These are phyloP conservation scores for Polydrusus pterygomalis DNA, from an alignment of 2,888 invertebrate species.

Conservation along the genomic window DNA sequence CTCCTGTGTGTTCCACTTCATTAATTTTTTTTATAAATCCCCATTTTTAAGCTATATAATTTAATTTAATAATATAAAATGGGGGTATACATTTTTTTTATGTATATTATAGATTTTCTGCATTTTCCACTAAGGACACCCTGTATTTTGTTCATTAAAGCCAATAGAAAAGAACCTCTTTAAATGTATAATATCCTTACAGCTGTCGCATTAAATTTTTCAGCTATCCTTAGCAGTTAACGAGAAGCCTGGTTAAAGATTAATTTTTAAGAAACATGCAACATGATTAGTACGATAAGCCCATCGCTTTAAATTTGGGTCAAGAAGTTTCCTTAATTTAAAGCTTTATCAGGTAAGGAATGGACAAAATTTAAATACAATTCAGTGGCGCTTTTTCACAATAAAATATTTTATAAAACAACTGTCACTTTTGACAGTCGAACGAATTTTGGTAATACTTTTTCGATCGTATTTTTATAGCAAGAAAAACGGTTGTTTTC, in stretches of 20 bases:
- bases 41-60: too few relatives aligned
- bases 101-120: too few relatives aligned
- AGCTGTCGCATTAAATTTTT: slow-evolving; percentile 37
- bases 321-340: slow-evolving; percentile 52
- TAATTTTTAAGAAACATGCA: slow-evolving; percentile 61
- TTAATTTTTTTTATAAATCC: too few relatives aligned
- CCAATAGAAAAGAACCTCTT: slow-evolving; percentile 18
- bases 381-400: slow-evolving; percentile 10
- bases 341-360: slow-evolving; percentile 20
- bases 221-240: slow-evolving; percentile 29
- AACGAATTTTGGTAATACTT: too few relatives aligned
- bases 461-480: too few relatives aligned
- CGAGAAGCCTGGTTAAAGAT: slow-evolving; percentile 49
- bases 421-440: too few relatives aligned
- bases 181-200: slow-evolving; percentile 21
- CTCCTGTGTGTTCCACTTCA: too few relatives aligned
- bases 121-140: too few relatives aligned
- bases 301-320: slow-evolving; percentile 60
- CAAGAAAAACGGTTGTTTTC: too few relatives aligned
- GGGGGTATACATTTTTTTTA: too few relatives aligned
- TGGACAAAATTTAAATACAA: slow-evolving; percentile 16
- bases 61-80: too few relatives aligned
- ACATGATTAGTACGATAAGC: slow-evolving; percentile 55
- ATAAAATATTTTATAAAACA: too few relatives aligned
- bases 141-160: neutral